Conservation (phyloP, 2,888 invertebrate genomes). For the Athalia rosae region DNA sequence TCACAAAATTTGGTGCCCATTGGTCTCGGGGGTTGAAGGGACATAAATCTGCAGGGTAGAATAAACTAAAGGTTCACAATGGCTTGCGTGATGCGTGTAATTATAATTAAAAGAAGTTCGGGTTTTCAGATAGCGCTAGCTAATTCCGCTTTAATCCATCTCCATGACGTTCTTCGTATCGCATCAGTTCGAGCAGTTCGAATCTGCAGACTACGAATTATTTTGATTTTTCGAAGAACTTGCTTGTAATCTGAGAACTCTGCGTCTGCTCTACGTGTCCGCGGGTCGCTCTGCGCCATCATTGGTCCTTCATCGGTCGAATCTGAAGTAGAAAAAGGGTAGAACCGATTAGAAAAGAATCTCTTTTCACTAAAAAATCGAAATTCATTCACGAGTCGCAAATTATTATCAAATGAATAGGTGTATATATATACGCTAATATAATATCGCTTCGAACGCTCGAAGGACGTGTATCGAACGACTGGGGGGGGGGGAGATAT, state of each 20-base stretch:
- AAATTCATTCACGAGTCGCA: background rate
- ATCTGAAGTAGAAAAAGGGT: slow-evolving; percentile 60
- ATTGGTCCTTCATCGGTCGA: slow-evolving; percentile 63
- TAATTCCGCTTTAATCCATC: slow-evolving; percentile 21
- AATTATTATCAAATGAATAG: slow-evolving; percentile 19
- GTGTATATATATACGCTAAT: background rate
- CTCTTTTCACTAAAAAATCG: too few relatives aligned
- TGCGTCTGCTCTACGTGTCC: slow-evolving; percentile 42
- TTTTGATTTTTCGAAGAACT: slow-evolving; percentile 53
- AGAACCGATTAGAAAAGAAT: background rate
- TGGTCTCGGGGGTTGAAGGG: slow-evolving; percentile 18
- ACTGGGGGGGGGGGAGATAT: slow-evolving; percentile 10
- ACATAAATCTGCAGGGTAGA: background rate
- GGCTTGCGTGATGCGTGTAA: slow-evolving; percentile 35
- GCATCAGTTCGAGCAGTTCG: too few relatives aligned
- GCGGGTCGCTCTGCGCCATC: slow-evolving; percentile 63
- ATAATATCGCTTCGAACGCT: slow-evolving; percentile 13
- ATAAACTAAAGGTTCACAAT: slow-evolving; percentile 29
- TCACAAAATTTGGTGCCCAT: background rate
- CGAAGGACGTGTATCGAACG: slow-evolving; percentile 1
- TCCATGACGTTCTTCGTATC: slow-evolving; percentile 51
- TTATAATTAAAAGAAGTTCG: slow-evolving; percentile 25
- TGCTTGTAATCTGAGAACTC: slow-evolving; percentile 55
- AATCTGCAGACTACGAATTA: slow-evolving; percentile 52
- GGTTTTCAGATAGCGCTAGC: slow-evolving; percentile 29